Evolutionary conservation across 2,797 vertebrate species (phyloP), one percentile per base, ranked within the genome.

Genomic region (Allenopithecus nigroviridis): DNA sequence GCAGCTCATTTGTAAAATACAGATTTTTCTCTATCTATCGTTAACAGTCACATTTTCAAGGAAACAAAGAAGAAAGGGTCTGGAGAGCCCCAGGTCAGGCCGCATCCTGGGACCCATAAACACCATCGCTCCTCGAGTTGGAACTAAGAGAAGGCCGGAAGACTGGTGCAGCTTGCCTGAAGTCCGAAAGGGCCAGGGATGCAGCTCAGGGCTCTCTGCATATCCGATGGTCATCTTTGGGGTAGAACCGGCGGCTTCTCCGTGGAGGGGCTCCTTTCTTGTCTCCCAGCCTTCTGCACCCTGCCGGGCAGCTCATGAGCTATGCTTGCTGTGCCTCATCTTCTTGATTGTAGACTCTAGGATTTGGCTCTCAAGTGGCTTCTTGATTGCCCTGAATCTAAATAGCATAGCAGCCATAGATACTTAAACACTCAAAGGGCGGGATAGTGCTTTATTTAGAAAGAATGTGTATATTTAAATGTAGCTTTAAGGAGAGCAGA

Each of bases 71-170:
- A 30, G 4, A 6, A 50, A 30, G 70, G 12, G 2, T 68, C 7
- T 14, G 28, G 53, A 75, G 9, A 85, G 16, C 68, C 3, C 7
- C 16, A 24, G 33, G 21, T 46, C 5, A 1, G 33, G 46, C 6
- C 1, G 1, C 3, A 4, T 48, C n/a, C 74, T 55, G n/a, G 5
- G 1, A 24, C 8, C 86, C 28, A 9, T 50, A 10, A 59, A 81
- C 10, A 14, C 2, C 0, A 1, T 64, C 36, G 41, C 22, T 9
- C 57, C 43, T 33, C 1, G 1, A 16, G 0, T 17, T 1, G 11
- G 53, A 21, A 41, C 17, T 6, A 13, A 57, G 17, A 41, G 43
- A 46, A 79, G 43, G 39, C 39, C 26, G 1, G 70, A 24, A 43
- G 28, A 48, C 61, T n/a, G 64, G 46, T 74, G 39, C n/a, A 53